Evolutionary conservation across 2,888 invertebrate species (phyloP), one percentile per base, ranked within the genome.

Genomic region (Dynastes tityus): DNA sequence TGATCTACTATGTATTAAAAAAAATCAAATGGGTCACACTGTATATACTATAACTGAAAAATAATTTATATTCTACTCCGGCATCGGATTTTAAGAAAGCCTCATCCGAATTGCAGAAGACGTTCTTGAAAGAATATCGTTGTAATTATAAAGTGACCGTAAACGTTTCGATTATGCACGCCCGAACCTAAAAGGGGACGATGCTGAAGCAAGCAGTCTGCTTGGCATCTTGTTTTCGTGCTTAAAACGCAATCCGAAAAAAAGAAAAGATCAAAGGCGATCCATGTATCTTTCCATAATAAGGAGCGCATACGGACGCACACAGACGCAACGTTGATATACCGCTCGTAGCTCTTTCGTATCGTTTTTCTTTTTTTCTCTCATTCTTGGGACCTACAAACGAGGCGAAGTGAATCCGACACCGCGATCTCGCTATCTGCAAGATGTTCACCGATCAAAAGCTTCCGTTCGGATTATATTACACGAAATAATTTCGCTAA

Each of bases 401-500:
- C 49, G 27, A 51, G 49, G 49, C 22, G 68, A 68, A 32, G 63
- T 63, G 8, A 32, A 63, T 63, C 55, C 6, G 55, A 22, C 22
- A 55, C 55, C 55, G 22, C 55, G 55, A 55, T 55, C 55, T 45
- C 55, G 55, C 27, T 27, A 49, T 68, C 68, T 51, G 45, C 68
- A 68, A 37, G 27, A 63, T 63, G 32, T 63, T 27, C 32, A 11
- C 27, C 29, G 63, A 63, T 32, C 49, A 49, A 49, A n/a, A 22
- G 49, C 49, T 68, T 68, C 45, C 68, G 68, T 49, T 32, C 29
- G 11, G 68, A 49, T 27, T 68, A 13, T 68, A 13, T 68, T 68
- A 51, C 68, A 11, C 68, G 68, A 68, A 68, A 68, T 68, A 45
- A 68, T 68, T 49, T 68, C 27, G 68, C 49, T 68, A 68, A 68